Base-by-base conservation (phyloP, 1,140 invertebrate species). In the Drosophila setifemur region DNA sequence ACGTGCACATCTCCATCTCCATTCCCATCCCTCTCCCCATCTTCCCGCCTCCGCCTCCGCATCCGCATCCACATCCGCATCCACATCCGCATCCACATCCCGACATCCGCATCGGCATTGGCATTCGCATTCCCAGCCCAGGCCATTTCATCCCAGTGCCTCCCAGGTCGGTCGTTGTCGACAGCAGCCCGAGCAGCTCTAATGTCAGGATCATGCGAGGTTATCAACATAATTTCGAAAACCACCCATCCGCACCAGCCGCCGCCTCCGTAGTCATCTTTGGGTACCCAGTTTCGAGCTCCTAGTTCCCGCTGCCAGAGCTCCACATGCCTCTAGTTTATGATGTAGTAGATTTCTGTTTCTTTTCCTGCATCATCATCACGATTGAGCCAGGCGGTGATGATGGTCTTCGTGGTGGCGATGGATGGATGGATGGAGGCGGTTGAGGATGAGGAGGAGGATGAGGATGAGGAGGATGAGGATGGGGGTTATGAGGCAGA, bases 141-240 rank as follows among this genome's bases (percentile, higher is more conserved):
- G 2, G 14, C 16, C 35, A 39, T 21, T 11, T 16, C 19, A 63
- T 19, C 11, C 28, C 19, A 28, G 3, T n/a, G 25, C n/a, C 25
- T 64, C 58, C 64, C 60, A 52, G 45, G 58, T 42, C 31, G 50
- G 16, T 29, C 47, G 48, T 31, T 55, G 31, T 42, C 33, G 58
- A 48, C 57, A 50, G 49, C 64, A 33, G 60, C 29, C n/a, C 44
- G 49, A 54, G 70, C 55, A 55, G 78, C 79, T 83, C 78, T 83
- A 83, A 83, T 83, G 78, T 85, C 78, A 83, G 78, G 78, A 83
- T 83, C 78, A 83, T 79, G 81, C 58, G 70, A 79, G 78, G 78
- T 85, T 83, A 83, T 83, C 79, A 83, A 79, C 78, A 85, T 83
- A 83, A 85, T 83, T 85, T 83, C 61, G 58, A 49, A 49, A 48